Percentiles rank a stretch among this genome's conserved stretches.
Evolutionary conservation across 2,888 invertebrate genomes (phyloP).

Genomic region (Lissocephala sabroskyi): DNA sequence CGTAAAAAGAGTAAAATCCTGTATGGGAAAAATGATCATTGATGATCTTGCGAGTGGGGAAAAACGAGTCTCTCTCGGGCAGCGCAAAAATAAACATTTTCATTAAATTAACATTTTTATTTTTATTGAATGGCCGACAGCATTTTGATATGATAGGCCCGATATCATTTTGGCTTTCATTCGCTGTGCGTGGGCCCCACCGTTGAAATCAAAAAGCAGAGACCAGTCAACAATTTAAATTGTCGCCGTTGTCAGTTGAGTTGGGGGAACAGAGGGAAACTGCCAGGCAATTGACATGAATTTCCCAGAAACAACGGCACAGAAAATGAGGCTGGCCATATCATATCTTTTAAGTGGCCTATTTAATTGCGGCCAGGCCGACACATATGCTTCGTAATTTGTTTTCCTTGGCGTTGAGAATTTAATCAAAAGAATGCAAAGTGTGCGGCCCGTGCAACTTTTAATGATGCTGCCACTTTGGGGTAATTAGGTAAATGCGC

Average conservation of each 20-base stretch:
- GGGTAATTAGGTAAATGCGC: conserved; percentile 55
- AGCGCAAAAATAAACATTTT: conserved; percentile 52
- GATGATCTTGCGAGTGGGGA: no score
- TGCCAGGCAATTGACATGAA: conserved; percentile 55
- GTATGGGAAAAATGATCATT: no score
- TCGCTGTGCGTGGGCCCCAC: conserved; percentile 16
- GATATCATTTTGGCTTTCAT: conserved; percentile 16
- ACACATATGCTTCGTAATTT: conserved; percentile 16
- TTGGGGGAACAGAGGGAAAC: conserved; percentile 13
- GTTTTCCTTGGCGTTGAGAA: conserved; percentile 28
- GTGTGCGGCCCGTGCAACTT: conserved; percentile 34
- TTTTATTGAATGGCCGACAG: conserved; percentile 57
- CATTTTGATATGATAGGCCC: conserved; percentile 44
- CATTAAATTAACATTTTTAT: conserved; percentile 55
- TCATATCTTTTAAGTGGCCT: not conserved
- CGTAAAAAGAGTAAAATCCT: no score
- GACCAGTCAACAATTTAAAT: not conserved
- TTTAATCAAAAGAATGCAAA: conserved; percentile 46
- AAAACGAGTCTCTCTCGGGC: conserved; percentile 45
- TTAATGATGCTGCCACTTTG: conserved; percentile 58
- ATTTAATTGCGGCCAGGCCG: conserved; percentile 2
- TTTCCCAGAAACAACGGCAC: no score
- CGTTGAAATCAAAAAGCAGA: conserved; percentile 17
- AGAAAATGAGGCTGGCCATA: conserved; percentile 2
- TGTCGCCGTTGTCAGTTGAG: no score